Evolutionary conservation across 2,888 invertebrate species (phyloP), one percentile per base, ranked within the genome.

Genomic region (Aplocera efformata): DNA sequence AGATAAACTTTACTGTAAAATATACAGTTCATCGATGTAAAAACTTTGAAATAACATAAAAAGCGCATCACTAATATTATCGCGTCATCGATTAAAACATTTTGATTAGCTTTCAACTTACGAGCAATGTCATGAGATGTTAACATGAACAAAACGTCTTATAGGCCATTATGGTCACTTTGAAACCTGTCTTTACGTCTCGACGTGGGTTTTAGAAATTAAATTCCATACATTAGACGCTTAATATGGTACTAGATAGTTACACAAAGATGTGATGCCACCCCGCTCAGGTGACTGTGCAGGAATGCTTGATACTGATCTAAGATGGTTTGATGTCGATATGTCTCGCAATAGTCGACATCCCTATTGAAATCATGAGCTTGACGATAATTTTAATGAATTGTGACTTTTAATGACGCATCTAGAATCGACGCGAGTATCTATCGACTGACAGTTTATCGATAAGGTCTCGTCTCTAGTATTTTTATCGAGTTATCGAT

Each of bases 101-200:
- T 86, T 86, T 86, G 85, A 86, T 85, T 85, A 85, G 84, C 84
- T 85, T 83, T 86, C 85, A 83, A 83, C 82, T 83, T 80, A 84
- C 79, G 77, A 76, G 76, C 78, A 78, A 84, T 82, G 84, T 82
- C 81, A 81, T 83, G 77, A 76, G 79, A 75, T 72, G 70, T 56
- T 71, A 65, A 68, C 67, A 71, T 67, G 58, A 63, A 67, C 66
- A 58, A 75, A 82, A 83, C 67, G 79, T 69, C 79, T 58, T 78
- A 81, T 79, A 68, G 68, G 71, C 79, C 80, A 78, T 78, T 72
- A 71, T 57, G 62, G 62, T 60, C 63, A 62, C 64, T 72, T 66
- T 53, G 67, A 55, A 71, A 74, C 68, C 71, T 63, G 77, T 73
- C 79, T 63, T 79, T 81, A 66, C 63, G 60, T 63, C 60, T 63